Percentiles rank a stretch among this genome's conserved stretches.
Conservation (phyloP, 64 coral and sea anemone species). For the Platygyra sinensis region DNA sequence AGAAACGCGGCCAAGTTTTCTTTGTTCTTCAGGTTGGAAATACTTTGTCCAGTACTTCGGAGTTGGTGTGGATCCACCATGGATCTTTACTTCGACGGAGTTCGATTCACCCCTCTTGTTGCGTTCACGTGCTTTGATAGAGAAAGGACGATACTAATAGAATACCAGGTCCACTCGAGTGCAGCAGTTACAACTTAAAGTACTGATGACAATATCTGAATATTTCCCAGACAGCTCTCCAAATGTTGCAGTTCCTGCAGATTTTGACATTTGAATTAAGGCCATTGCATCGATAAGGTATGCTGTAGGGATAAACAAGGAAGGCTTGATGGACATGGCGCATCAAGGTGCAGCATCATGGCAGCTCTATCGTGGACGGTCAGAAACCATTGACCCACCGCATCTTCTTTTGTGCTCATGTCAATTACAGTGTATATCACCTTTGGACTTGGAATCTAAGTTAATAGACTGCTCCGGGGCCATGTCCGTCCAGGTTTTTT, state of each 20-base stretch:
- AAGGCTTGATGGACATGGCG: constrained; percentile 18
- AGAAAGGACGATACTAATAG: constrained; percentile 55
- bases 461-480: too few species aligned
- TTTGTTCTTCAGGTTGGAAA: constrained; percentile 73
- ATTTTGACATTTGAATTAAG: constrained; percentile 67
- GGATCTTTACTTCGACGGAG: constrained; percentile 70
- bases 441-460: too few species aligned
- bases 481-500: too few species aligned
- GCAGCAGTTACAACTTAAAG: constrained; percentile 24
- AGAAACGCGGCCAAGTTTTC: constrained; percentile 60
- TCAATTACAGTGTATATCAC: background rate
- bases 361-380: constrained; percentile 3
- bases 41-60: constrained; percentile 78
- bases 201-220: constrained; percentile 27
- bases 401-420: constrained; percentile 13
- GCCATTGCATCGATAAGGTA: constrained; percentile 84
- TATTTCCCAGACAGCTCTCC: constrained; percentile 65
- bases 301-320: constrained; percentile 31
- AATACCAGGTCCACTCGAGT: constrained; percentile 56
- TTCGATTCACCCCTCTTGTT: constrained; percentile 52
- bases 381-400: constrained; percentile 16
- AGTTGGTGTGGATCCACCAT: constrained; percentile 61
- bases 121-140: constrained; percentile 71
- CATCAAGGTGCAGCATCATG: constrained; percentile 23
- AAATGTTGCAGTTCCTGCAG: constrained; percentile 63